phyloP scores from a whole-genome alignment of 2,113 vertebrate genomes.

The Anthoscopus minutus region DNA sequence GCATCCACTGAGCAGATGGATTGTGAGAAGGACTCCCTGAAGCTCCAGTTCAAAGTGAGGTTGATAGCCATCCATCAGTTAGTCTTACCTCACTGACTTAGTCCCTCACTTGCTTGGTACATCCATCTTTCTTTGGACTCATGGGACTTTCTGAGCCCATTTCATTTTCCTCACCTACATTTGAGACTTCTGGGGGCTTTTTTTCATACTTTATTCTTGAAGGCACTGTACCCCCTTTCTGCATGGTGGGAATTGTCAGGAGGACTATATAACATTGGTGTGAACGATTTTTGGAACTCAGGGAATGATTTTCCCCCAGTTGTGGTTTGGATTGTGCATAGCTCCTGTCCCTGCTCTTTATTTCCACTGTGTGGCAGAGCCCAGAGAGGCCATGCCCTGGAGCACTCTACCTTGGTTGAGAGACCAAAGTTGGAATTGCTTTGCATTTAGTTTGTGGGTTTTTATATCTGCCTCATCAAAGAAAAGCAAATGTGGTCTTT shows the following conservation, averaged over 20 bases:
- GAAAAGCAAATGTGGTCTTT: not conserved
- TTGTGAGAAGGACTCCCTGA: not conserved
- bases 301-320: not conserved
- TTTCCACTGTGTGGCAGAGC: not conserved
- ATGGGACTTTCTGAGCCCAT: not conserved
- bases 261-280: accelerated
- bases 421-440: not conserved
- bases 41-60: not conserved
- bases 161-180: accelerated
- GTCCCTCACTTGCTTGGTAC: not conserved
- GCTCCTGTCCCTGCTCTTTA: not conserved
- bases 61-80: not conserved
- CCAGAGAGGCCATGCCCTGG: not conserved
- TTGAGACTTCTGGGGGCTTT: not conserved
- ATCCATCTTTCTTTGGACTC: not conserved
- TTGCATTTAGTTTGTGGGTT: not conserved
- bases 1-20: not conserved
- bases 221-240: accelerated
- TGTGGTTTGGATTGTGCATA: not conserved
- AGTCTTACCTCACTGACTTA: not conserved
- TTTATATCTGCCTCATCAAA: not conserved
- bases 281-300: not conserved
- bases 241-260: not conserved
- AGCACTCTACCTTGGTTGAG: not conserved
- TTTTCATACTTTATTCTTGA: not conserved